Evolutionary conservation across 2,888 invertebrate species (phyloP).

Genomic region (Drosophila cracens): DNA sequence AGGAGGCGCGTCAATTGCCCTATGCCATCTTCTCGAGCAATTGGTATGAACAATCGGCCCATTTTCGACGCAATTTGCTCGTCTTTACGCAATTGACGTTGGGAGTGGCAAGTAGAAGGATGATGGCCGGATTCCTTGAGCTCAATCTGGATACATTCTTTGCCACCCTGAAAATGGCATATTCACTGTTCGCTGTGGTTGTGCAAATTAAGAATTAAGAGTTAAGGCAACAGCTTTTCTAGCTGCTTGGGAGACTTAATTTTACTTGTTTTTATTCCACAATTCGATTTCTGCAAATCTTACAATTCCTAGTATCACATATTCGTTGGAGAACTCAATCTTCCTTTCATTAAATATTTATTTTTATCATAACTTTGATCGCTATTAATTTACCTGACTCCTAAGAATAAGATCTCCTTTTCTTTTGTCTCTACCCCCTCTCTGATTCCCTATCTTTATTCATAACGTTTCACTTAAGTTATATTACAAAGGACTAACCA

Average conservation of each 20-base stretch:
- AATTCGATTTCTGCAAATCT: neutral
- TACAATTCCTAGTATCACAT: neutral
- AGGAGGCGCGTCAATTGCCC: constrained; percentile 40
- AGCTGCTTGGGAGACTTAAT: neutral
- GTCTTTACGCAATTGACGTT: constrained; percentile 53
- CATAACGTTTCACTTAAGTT: neutral
- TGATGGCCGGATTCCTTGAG: constrained; percentile 56
- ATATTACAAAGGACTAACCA: neutral
- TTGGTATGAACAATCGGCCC: constrained; percentile 51
- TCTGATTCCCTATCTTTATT: constrained; percentile 5
- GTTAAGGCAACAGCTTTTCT: constrained; percentile 5
- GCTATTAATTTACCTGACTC: neutral
- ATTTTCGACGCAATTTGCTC: constrained; percentile 41
- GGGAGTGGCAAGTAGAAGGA: constrained; percentile 1
- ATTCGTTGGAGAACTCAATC: neutral
- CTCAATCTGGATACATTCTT: constrained; percentile 61
- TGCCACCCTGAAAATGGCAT: constrained; percentile 68
- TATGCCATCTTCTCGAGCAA: constrained; percentile 62
- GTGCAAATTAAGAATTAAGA: constrained; percentile 53
- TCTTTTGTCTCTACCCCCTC: neutral
- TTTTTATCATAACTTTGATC: neutral
- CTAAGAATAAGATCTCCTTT: neutral
- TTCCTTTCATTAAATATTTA: neutral
- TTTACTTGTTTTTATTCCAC: neutral
- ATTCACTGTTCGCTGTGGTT: constrained; percentile 66